Conservation (phyloP, 1,140 invertebrate genomes). For the Hycleus phaleratus region DNA sequence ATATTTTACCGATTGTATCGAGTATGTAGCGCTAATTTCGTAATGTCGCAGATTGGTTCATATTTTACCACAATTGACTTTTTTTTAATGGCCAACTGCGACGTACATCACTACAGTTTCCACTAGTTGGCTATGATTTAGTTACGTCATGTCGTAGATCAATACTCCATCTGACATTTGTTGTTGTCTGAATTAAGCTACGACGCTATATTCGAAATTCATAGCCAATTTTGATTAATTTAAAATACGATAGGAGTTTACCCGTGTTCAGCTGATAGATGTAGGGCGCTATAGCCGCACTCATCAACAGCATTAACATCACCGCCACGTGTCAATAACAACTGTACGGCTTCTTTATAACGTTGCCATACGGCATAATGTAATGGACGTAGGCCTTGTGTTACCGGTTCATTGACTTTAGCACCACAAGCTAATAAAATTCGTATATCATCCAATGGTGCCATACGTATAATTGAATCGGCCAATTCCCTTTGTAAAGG, state of each 20-base stretch:
- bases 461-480: slow-evolving; percentile 82
- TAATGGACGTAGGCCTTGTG: slow-evolving; percentile 75
- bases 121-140: too few species aligned
- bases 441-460: slow-evolving; percentile 76
- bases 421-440: slow-evolving; percentile 79
- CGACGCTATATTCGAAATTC: too few species aligned
- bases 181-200: too few species aligned
- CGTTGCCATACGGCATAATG: slow-evolving; percentile 87
- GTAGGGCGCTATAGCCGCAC: slow-evolving; percentile 82
- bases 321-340: slow-evolving; percentile 67
- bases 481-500: slow-evolving; percentile 78
- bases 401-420: slow-evolving; percentile 69
- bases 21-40: too few species aligned
- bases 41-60: too few species aligned
- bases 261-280: slow-evolving; percentile 80
- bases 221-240: not conserved
- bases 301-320: slow-evolving; percentile 82
- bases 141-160: too few species aligned
- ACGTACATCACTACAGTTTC: too few species aligned
- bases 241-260: slow-evolving; percentile 32
- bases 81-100: too few species aligned
- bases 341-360: slow-evolving; percentile 70
- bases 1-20: too few species aligned
- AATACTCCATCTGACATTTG: too few species aligned
- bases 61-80: too few species aligned